A percentile compares a stretch with the other conserved stretches of the same genome.
phyloP scores from a whole-genome alignment of 2,113 vertebrate species.

The Charina bottae region DNA sequence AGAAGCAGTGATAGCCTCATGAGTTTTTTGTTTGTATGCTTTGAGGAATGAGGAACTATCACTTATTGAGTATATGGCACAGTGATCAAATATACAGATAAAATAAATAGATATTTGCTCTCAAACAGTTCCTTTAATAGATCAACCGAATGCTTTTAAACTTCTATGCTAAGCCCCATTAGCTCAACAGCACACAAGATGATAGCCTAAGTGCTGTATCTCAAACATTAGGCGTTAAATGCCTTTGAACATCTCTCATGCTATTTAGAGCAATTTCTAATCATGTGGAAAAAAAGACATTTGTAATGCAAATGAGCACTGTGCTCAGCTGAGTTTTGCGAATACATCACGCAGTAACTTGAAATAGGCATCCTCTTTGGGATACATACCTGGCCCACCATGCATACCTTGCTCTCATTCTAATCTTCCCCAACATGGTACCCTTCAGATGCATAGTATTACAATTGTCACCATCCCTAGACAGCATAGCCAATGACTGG shows the following conservation, averaged over 20 bases:
- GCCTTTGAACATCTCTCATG: neutral
- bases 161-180: neutral
- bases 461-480: neutral
- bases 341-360: neutral
- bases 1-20: neutral
- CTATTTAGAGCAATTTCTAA: constrained; percentile 5
- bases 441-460: neutral
- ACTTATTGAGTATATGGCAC: neutral
- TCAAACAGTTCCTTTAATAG: neutral
- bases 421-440: neutral
- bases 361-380: neutral
- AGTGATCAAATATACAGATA: neutral
- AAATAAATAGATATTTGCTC: neutral
- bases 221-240: neutral
- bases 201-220: neutral
- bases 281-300: constrained; percentile 3
- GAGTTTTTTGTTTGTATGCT: neutral
- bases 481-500: neutral
- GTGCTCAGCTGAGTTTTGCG: neutral
- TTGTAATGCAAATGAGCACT: neutral
- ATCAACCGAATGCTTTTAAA: neutral
- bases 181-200: neutral
- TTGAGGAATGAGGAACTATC: neutral
- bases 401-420: neutral
- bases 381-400: neutral